Evolutionary conservation across 1,140 invertebrate species (phyloP), one percentile per base, ranked within the genome.

Genomic region (Zaprionus africanus): DNA sequence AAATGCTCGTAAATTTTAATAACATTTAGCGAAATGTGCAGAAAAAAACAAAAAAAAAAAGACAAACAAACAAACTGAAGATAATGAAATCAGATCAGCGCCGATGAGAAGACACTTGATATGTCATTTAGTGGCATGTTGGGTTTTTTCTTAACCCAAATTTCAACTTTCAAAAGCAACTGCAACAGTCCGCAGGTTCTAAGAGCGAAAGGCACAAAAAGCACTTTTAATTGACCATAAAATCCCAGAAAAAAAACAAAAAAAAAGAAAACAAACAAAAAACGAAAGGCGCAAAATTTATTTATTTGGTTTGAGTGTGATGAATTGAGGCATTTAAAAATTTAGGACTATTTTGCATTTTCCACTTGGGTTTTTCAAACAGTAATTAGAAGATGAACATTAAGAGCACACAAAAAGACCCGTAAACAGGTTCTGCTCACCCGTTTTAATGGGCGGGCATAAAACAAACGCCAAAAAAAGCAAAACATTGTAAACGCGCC

Each of bases 141-240:
- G 80, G 82, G 84, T 80, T 87, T 87, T 88, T 81, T 75, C 74
- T 84, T 66, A 64, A 70, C 64, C 84, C 66, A 87, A 88, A 87
- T 66, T 69, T 83, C 83, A 87, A 84, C 84, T 90, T 87, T 88
- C 81, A 76, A 84, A 75, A 68, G 9, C 41, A 60, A 70, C 69
- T 66, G 61, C 49, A 46, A 46, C 41, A 62, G 24, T 15, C 56
- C 69, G 28, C 41, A 46, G 17, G 69, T 76, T 76, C 74, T 72
- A 62, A 72, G 13, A 65, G 56, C 36, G 62, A 60, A 49, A 62
- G 58, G 49, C 26, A 70, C 15, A 63, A 56, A 69, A 53, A 71
- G 58, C 63, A 54, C 28, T 87, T 43, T 75, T 67, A 75, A 78
- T 79, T 53, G 68, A 64, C 53, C 63, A 67, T 77, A 67, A 77